Evolutionary conservation across 1,140 invertebrate genomes (phyloP).

Genomic region (Ceratosolen fusciceps): DNA sequence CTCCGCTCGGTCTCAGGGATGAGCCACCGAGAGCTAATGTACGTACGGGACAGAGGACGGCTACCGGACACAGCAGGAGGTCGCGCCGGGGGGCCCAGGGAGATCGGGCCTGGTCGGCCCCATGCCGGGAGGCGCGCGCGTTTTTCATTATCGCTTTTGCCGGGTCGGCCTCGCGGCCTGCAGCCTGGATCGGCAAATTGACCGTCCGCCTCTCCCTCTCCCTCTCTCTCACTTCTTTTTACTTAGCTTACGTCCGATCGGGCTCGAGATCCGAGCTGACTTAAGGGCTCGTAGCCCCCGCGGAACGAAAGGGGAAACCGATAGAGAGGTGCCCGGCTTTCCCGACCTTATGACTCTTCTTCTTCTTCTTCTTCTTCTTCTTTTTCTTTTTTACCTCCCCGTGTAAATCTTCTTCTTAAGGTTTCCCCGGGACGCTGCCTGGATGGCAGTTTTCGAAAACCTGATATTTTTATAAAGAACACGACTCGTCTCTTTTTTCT

Average conservation of each 20-base stretch:
- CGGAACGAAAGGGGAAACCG: no score
- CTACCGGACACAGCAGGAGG: conserved; percentile 71
- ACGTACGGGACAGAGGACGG: conserved; percentile 69
- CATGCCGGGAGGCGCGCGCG: background rate
- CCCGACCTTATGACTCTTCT: no score
- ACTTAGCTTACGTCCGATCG: no score
- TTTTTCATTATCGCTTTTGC: background rate
- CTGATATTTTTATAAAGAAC: no score
- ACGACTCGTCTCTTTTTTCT: no score
- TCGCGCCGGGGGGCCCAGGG: conserved; percentile 62
- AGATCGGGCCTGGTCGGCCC: background rate
- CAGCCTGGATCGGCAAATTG: background rate
- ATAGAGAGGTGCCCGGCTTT: background rate
- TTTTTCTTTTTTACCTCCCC: no score
- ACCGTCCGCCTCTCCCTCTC: background rate
- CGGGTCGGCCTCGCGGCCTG: background rate
- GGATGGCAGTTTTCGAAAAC: no score
- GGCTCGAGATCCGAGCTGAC: no score
- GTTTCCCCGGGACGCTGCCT: no score
- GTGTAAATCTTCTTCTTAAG: no score
- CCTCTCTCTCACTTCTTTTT: background rate
- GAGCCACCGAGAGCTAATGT: conserved; percentile 4
- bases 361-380: no score
- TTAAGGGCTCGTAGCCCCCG: no score
- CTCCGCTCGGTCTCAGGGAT: background rate